phyloP scores from a whole-genome alignment of 2,797 vertebrate species.

The Cossypha dichroa region DNA sequence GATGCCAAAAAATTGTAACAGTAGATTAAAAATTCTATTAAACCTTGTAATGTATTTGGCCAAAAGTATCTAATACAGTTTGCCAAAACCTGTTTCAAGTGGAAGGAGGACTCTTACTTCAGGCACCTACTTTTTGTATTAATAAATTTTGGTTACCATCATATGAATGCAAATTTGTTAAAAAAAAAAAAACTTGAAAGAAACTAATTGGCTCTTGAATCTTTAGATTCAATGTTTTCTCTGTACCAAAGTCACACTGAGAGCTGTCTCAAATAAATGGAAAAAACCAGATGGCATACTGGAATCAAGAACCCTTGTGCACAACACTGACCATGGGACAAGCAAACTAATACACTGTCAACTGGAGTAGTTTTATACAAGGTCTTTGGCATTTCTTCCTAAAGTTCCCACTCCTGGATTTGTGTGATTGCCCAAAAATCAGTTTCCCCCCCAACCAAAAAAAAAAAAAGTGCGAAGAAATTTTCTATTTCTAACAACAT shows the following conservation, averaged over 20 bases:
- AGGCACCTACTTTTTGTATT: not conserved
- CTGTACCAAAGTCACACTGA: not conserved
- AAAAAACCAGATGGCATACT: not conserved
- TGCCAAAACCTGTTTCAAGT: constrained; percentile 17
- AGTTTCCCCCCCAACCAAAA: not conserved
- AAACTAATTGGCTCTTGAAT: not conserved
- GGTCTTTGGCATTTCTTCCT: not conserved
- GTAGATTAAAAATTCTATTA: constrained; percentile 29
- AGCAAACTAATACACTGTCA: not conserved
- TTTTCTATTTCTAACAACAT: not conserved
- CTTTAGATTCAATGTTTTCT: not conserved
- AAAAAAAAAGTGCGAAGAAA: not conserved
- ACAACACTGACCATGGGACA: not conserved
- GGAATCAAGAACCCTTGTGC: not conserved
- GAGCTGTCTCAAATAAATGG: not conserved
- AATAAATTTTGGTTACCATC: not conserved
- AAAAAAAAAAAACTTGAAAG: not conserved
- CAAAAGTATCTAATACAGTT: not conserved
- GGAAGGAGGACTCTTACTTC: not conserved
- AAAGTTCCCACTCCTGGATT: not conserved
- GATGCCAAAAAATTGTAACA: constrained; percentile 13
- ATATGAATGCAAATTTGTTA: not conserved
- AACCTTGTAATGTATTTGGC: not conserved
- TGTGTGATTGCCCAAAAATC: not conserved
- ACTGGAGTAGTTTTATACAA: not conserved